Base-by-base conservation (phyloP, 2,113 vertebrate species). In the Turnix velox region DNA sequence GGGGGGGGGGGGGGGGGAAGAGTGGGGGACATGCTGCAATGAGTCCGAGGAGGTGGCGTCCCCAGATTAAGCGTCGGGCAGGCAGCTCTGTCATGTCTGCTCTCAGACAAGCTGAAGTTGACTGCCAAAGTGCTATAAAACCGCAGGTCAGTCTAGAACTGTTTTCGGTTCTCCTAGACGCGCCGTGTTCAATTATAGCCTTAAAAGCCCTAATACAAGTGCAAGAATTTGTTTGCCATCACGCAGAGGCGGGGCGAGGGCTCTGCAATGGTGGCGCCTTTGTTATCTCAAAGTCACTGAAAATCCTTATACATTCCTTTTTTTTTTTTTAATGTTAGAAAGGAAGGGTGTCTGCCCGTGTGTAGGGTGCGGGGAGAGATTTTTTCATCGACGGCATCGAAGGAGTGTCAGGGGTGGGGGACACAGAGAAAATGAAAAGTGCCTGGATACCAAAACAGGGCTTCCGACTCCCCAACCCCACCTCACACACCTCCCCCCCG, bases 221-320 rank as follows among this genome's bases (percentile, higher is more conserved):
- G 98, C 97, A 98, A 98, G 98, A 99, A 99, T 99, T 98, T 98
- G 98, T 98, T 98, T 98, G 98, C 97, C 97, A 98, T 97, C 97
- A 97, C 97, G 92, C 87, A 98, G 98, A 99, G 98, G 98, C 98
- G 98, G 98, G 98, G 98, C 98, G 90, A 98, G 97, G 97, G 90
- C 96, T 97, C 88, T 74, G 95, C 97, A 97, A 94, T 98, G 97
- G 97, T 97, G 97, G 97, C 97, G 96, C 97, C 98, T 98, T 98
- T 98, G 98, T 98, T 98, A 98, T 95, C 95, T 96, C 97, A 97
- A 97, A 97, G 97, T 98, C 98, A 95, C 98, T 95, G 96, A 97
- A 97, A 98, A 98, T 96, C 97, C 97, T 96, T 94, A 93, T 72
- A 95, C 95, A 94, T 96, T 97, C 96, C 96, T 97, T 97, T 96